Conservation (phyloP, 1,140 invertebrate species). For the Brevipalpus yothersi region DNA sequence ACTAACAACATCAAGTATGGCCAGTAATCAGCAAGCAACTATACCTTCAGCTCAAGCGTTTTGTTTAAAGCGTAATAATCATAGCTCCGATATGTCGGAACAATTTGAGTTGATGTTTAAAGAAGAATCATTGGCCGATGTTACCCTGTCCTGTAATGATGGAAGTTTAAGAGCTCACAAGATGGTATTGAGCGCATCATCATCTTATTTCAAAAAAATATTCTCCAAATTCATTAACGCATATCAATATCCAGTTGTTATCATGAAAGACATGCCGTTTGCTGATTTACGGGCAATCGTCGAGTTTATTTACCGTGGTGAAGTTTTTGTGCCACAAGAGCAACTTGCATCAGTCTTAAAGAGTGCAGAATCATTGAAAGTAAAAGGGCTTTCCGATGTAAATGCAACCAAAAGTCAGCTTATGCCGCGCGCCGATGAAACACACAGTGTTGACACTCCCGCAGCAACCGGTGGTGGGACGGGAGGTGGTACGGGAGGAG, state of each 20-base stretch:
- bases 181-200: conserved; percentile 24
- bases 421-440: too few species aligned
- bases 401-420: background rate
- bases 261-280: conserved; percentile 72
- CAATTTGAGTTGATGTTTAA: conserved; percentile 3
- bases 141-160: conserved; percentile 5
- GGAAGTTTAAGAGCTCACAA: conserved; percentile 20
- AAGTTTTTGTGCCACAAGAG: conserved; percentile 76
- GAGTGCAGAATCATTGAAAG: conserved; percentile 67
- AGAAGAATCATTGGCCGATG: conserved; percentile 5
- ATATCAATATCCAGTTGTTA: conserved; percentile 63
- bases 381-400: conserved; percentile 57
- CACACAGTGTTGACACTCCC: too few species aligned
- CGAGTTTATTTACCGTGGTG: conserved; percentile 80
- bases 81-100: background rate
- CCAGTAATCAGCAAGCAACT: background rate
- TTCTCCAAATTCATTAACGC: conserved; percentile 35
- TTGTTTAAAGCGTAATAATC: conserved; percentile 1
- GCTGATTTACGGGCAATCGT: conserved; percentile 69
- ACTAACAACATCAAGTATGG: too few species aligned
- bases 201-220: conserved; percentile 22
- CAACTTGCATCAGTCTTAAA: conserved; percentile 61
- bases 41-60: background rate
- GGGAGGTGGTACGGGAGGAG: background rate
- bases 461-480: background rate